These are phyloP conservation scores for Rissa tridactyla DNA, from an alignment of 2,113 vertebrate genomes.

Conservation along the genomic window DNA sequence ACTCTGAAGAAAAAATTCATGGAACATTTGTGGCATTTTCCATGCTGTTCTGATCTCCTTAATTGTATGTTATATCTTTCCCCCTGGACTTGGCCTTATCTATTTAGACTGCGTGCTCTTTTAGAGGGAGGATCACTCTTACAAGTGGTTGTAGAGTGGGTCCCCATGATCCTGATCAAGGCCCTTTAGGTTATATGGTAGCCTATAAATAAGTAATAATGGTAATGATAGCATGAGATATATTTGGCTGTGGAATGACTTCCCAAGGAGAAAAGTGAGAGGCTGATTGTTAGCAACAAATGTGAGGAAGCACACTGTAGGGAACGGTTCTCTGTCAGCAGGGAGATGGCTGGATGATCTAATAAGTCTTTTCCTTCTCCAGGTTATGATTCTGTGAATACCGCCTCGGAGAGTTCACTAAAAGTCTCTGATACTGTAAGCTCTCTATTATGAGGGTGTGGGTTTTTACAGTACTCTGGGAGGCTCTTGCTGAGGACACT, in stretches of 20 bases:
- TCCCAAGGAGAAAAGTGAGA: constrained; percentile 18
- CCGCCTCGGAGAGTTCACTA: background rate
- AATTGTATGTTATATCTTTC: background rate
- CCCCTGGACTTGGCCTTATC: background rate
- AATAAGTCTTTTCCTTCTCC: constrained; percentile 55
- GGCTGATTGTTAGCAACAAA: constrained; percentile 35
- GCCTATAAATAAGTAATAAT: constrained; percentile 53
- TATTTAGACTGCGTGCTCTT: background rate
- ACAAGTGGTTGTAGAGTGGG: background rate
- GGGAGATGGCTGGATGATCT: constrained; percentile 37
- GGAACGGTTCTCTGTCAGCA: constrained; percentile 7
- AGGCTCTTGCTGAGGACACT: constrained; percentile 38
- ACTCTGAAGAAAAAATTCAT: background rate
- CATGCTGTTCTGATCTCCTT: background rate
- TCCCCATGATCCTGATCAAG: constrained; percentile 4
- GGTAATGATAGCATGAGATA: constrained; percentile 11
- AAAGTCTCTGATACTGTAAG: constrained; percentile 51
- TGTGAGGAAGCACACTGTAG: constrained; percentile 20
- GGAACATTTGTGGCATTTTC: background rate
- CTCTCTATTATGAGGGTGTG: constrained; percentile 34
- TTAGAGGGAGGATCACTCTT: background rate
- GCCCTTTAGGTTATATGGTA: background rate
- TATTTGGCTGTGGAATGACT: constrained; percentile 37
- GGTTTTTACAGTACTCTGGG: constrained; percentile 42
- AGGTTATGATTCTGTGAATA: constrained; percentile 51